Percentiles rank a stretch among this genome's conserved stretches.
These are phyloP conservation scores for Aphodius sticticus DNA, from an alignment of 2,888 invertebrate species.

Conservation along the genomic window DNA sequence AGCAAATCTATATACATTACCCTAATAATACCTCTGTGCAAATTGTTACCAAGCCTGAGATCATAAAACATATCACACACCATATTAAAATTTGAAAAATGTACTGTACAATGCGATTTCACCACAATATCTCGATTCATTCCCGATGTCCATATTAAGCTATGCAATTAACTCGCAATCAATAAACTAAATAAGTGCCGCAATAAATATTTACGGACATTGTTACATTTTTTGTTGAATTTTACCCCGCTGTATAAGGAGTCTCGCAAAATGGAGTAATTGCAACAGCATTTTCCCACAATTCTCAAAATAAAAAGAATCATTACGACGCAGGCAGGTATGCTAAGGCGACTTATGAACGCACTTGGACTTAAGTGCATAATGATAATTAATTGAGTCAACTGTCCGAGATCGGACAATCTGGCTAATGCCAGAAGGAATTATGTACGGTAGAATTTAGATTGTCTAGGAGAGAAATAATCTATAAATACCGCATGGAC, in stretches of 20 bases:
- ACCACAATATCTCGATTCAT: neutral
- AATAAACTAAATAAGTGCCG: neutral
- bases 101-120: neutral
- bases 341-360: neutral
- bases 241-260: neutral
- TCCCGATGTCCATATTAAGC: neutral
- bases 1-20: neutral
- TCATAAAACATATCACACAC: neutral
- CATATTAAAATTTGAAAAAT: neutral
- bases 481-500: neutral
- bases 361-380: neutral
- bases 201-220: neutral
- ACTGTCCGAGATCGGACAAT: neutral
- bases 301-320: neutral
- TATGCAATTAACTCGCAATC: neutral
- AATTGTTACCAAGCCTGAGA: neutral
- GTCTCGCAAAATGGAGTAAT: neutral
- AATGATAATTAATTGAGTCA: neutral
- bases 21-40: neutral
- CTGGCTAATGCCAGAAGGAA: neutral
- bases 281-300: neutral
- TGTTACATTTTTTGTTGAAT: neutral
- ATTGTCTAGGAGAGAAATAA: conserved; percentile 4
- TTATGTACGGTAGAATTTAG: neutral
- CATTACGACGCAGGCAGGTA: neutral